Percentiles rank a stretch among this genome's conserved stretches.
Evolutionary conservation across 1,140 invertebrate species (phyloP).

Genomic region (Pomacea maculata): DNA sequence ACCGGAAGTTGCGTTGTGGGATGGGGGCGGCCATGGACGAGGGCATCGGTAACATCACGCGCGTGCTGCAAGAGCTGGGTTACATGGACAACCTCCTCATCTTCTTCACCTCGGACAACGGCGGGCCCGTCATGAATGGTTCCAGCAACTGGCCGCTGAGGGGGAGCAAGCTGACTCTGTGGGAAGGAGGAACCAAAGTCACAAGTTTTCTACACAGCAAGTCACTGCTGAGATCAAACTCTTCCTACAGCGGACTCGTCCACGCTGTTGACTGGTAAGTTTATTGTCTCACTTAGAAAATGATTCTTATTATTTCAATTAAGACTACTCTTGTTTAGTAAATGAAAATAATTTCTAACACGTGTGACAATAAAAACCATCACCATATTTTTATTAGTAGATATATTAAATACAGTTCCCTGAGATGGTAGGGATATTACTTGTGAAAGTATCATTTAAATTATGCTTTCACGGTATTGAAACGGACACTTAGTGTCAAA

Average conservation of each 20-base stretch:
- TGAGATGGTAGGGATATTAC: no score
- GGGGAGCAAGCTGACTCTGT: constrained; percentile 2
- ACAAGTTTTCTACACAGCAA: constrained; percentile 2
- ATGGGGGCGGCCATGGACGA: constrained; percentile 50
- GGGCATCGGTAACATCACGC: constrained; percentile 43
- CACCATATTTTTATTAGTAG: no score
- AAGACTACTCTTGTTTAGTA: no score
- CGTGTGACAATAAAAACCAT: no score
- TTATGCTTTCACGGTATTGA: no score
- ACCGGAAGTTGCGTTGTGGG: constrained; percentile 18
- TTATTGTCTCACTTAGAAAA: no score
- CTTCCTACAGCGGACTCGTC: not conserved
- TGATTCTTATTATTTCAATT: not conserved
- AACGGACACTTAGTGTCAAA: no score
- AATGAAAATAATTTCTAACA: no score
- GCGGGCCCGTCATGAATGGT: not conserved
- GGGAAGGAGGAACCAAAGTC: constrained; percentile 17
- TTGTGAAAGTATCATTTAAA: no score
- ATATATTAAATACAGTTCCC: no score
- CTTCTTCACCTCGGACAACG: constrained; percentile 51
- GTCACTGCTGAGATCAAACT: not conserved
- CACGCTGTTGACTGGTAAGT: constrained; percentile 10
- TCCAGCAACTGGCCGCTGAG: constrained; percentile 15
- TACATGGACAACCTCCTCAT: constrained; percentile 51
- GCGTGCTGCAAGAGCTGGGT: constrained; percentile 53